Evolutionary conservation across 2,797 vertebrate species (phyloP), one percentile per base, ranked within the genome.

Genomic region (Enteromius radiatus): DNA sequence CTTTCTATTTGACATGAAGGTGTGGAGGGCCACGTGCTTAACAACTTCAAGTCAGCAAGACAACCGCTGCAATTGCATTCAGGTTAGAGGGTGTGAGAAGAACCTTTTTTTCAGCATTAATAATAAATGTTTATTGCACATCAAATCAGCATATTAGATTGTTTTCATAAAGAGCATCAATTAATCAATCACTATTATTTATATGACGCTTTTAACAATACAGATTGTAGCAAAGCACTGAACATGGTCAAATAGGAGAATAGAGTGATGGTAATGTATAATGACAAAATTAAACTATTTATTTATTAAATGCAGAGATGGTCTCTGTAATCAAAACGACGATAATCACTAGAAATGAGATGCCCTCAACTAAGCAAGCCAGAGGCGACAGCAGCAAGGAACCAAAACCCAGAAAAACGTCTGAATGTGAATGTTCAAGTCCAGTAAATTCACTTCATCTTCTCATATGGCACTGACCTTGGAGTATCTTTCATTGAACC

Each of bases 11-110:
- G 86, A 21, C 78, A 90, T 84, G 69, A 88, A 78, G 52, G 61
- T 88, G 84, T 84, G 80, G 83, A 92, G 82, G 81, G 84, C 87
- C 80, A 78, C 82, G 10, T 47, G 19, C 69, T 73, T 65, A 61
- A 78, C 67, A 78, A 59, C 45, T 74, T 67, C 11, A 41, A 17
- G 38, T 65, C 45, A 19, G 17, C 59, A 75, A 54, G 23, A 56
- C 21, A 28, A 38, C 17, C 11, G 33, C 3, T 74, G 31, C 38
- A 73, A 47, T 36, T 43, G 23, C 10, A 70, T 69, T 80, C 23
- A 64, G 31, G 19, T 65, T 28, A 65, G 12, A 38, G 63, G 21
- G 59, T 11, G 52, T 23, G 15, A 14, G 59, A 78, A n/a, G 41
- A 65, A 54, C 52, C 52, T 54, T 52, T 21, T 19, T 54, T 54